These are phyloP conservation scores for Zingel zingel DNA, from an alignment of 2,113 vertebrate genomes.

Conservation along the genomic window DNA sequence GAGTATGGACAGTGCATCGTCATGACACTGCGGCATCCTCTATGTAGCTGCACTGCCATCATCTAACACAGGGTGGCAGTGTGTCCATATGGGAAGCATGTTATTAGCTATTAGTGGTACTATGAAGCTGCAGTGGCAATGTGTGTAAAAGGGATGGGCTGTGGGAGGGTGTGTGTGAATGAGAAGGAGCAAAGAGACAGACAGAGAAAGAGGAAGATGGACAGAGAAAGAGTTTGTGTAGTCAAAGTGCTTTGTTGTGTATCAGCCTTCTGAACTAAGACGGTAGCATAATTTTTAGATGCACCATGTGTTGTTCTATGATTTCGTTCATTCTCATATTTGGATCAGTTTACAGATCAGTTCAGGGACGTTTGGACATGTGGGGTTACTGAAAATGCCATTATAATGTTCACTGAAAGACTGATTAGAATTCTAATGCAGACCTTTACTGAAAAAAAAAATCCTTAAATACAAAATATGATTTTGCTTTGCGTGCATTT, in stretches of 20 bases:
- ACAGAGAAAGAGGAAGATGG: conserved; percentile 19
- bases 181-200: background rate
- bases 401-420: background rate
- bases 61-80: conserved; percentile 77
- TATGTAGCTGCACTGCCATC: conserved; percentile 49
- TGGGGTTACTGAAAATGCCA: background rate
- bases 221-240: conserved; percentile 8
- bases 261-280: background rate
- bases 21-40: conserved; percentile 54
- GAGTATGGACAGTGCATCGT: conserved; percentile 11
- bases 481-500: background rate
- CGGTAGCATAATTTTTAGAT: conserved; percentile 1
- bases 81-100: conserved; percentile 42
- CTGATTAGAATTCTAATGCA: background rate
- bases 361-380: conserved; percentile 5
- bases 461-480: background rate
- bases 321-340: conserved; percentile 24
- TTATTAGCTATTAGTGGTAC: background rate
- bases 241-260: conserved; percentile 10
- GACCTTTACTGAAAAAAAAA: background rate
- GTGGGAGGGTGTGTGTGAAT: background rate
- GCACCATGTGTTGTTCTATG: background rate
- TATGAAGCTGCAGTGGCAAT: conserved; percentile 46
- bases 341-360: conserved; percentile 4
- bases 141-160: conserved; percentile 48